These are phyloP conservation scores for Drosophila setosimentum DNA, from an alignment of 2,888 invertebrate species.

Conservation along the genomic window DNA sequence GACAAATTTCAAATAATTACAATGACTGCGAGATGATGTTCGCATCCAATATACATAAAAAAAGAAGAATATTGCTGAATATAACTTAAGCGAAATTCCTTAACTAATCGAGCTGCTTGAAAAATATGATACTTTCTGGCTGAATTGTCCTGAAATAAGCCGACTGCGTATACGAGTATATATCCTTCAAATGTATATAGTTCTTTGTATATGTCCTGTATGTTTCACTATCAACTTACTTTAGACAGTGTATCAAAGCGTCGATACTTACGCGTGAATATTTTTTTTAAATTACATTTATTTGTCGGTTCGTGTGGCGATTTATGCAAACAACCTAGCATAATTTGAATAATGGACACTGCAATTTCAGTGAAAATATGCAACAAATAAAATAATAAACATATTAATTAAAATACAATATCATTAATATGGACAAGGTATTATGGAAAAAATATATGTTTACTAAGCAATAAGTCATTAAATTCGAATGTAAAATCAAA, in stretches of 20 bases:
- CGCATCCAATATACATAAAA: not conserved
- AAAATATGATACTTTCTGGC: not conserved
- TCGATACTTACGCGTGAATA: not conserved
- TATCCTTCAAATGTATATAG: not conserved
- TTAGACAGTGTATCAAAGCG: not conserved
- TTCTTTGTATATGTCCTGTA: too few species aligned
- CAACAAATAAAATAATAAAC: slow-evolving; percentile 57
- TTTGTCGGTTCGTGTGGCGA: slow-evolving; percentile 1
- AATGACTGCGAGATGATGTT: not conserved
- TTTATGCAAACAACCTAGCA: slow-evolving; percentile 24
- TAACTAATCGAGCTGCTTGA: not conserved
- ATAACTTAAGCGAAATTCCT: not conserved
- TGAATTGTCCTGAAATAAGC: not conserved
- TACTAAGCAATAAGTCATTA: slow-evolving; percentile 60
- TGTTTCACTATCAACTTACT: not conserved
- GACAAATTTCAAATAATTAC: not conserved
- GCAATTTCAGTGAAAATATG: slow-evolving; percentile 42
- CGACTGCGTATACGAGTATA: not conserved
- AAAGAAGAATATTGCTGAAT: not conserved
- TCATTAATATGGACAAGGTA: slow-evolving; percentile 21
- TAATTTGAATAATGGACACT: slow-evolving; percentile 41
- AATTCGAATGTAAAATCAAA: slow-evolving; percentile 57
- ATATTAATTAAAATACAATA: slow-evolving; percentile 72
- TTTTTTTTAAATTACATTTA: not conserved
- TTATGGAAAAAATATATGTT: slow-evolving; percentile 1